These are phyloP conservation scores for Hypocryptadius cinnamomeus DNA, from an alignment of 2,113 vertebrate genomes.

Conservation along the genomic window DNA sequence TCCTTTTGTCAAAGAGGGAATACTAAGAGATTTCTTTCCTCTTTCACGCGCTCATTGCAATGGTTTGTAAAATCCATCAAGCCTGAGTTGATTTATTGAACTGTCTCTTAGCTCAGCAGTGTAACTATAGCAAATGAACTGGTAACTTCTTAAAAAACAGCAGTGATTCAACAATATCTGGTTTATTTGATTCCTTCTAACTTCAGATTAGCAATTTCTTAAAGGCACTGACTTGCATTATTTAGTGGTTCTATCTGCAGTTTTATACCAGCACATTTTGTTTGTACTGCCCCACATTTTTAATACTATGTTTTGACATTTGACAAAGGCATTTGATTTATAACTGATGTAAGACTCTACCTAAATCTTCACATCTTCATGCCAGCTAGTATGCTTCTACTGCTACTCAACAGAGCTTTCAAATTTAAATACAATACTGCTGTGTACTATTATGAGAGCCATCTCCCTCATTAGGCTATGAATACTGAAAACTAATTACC, in stretches of 20 bases:
- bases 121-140: slow-evolving; percentile 99
- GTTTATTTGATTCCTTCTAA: slow-evolving; percentile 68
- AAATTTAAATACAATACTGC: not conserved
- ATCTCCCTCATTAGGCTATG: not conserved
- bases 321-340: not conserved
- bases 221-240: not conserved
- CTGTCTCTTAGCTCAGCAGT: slow-evolving; percentile 99
- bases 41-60: slow-evolving; percentile 86
- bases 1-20: slow-evolving; percentile 95
- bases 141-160: slow-evolving; percentile 84
- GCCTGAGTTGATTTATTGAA: slow-evolving; percentile 98
- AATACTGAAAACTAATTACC: not conserved
- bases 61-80: slow-evolving; percentile 99
- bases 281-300: not conserved
- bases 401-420: not conserved
- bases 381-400: not conserved
- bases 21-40: slow-evolving; percentile 91
- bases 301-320: not conserved
- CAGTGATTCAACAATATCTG: slow-evolving; percentile 75
- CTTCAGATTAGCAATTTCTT: slow-evolving; percentile 53
- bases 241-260: not conserved
- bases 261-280: not conserved
- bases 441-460: not conserved
- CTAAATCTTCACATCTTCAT: not conserved
- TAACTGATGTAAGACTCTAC: not conserved